phyloP scores from a whole-genome alignment of 2,888 invertebrate genomes.

The Ceramica pisi region DNA sequence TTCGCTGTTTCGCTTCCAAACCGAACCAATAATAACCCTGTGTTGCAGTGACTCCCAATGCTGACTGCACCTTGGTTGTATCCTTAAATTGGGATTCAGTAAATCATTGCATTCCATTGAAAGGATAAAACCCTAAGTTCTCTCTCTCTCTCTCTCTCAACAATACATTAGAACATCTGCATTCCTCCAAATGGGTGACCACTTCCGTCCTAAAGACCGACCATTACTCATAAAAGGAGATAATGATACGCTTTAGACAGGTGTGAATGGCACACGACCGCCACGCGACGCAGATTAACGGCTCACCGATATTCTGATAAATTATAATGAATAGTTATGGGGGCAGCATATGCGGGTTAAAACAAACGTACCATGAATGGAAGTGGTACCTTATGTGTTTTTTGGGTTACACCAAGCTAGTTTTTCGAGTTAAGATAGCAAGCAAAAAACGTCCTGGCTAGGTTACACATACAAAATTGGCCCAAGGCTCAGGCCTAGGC shows the following conservation, averaged over 20 bases:
- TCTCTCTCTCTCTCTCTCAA: not conserved
- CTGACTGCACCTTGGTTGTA: too few relatives aligned
- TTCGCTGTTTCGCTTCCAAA: too few relatives aligned
- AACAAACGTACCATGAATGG: not conserved
- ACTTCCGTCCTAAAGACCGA: slow-evolving; percentile 65
- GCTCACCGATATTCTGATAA: slow-evolving; percentile 30
- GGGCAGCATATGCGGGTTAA: not conserved
- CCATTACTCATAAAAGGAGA: slow-evolving; percentile 54
- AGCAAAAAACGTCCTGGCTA: too few relatives aligned
- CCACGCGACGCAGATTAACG: slow-evolving; percentile 79
- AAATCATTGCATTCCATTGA: too few relatives aligned
- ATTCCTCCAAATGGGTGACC: slow-evolving; percentile 41
- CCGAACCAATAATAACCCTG: too few relatives aligned
- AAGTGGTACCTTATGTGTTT: not conserved
- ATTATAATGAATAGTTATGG: not conserved
- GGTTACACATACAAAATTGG: too few relatives aligned
- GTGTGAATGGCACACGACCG: slow-evolving; percentile 77
- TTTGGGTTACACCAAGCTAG: too few relatives aligned
- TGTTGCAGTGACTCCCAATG: too few relatives aligned
- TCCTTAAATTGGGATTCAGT: too few relatives aligned
- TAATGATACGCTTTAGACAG: slow-evolving; percentile 70
- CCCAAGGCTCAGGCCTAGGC: too few relatives aligned
- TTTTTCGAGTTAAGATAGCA: too few relatives aligned
- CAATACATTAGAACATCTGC: slow-evolving; percentile 48
- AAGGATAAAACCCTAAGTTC: too few relatives aligned